phyloP scores from a whole-genome alignment of 1,140 invertebrate genomes.

The Hesperophylax magnus region DNA sequence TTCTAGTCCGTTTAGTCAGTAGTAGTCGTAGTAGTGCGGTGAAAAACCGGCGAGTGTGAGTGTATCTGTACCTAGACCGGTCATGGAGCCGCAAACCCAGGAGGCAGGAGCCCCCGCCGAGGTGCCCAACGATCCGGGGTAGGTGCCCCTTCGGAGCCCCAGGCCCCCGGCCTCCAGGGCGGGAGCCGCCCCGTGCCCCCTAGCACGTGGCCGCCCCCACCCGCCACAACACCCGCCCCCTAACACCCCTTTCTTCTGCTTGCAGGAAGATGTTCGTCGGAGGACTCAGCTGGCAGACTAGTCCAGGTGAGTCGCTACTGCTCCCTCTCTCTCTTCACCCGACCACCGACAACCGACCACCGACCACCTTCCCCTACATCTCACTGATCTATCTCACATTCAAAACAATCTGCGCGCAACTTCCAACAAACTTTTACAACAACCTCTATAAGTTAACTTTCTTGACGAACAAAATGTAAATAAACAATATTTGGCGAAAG shows the following conservation, averaged over 20 bases:
- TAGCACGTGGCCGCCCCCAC: conserved; percentile 40
- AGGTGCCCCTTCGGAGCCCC: conserved; percentile 65
- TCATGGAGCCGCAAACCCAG: conserved; percentile 81
- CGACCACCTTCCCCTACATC: too few relatives aligned
- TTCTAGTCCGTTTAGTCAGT: conserved; percentile 59
- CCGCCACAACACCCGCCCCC: conserved; percentile 53
- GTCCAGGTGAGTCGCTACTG: conserved; percentile 84
- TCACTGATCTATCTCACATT: too few relatives aligned
- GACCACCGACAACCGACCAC: too few relatives aligned
- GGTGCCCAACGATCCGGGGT: conserved; percentile 92
- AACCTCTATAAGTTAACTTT: background rate
- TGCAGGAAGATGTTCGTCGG: conserved; percentile 99
- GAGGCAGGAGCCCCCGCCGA: conserved; percentile 85
- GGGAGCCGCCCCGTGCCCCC: conserved; percentile 54
- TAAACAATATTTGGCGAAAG: background rate
- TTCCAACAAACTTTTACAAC: background rate
- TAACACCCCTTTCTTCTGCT: conserved; percentile 72
- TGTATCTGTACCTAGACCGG: conserved; percentile 37
- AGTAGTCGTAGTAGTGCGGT: conserved; percentile 56
- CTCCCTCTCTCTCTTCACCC: too few relatives aligned
- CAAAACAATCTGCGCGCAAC: background rate
- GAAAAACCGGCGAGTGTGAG: conserved; percentile 57
- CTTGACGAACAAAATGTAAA: conserved; percentile 17
- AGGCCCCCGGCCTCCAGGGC: conserved; percentile 60
- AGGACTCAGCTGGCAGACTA: conserved; percentile 99